Evolutionary conservation across 2,888 invertebrate species (phyloP), one percentile per base, ranked within the genome.

Genomic region (Apoderus coryli): DNA sequence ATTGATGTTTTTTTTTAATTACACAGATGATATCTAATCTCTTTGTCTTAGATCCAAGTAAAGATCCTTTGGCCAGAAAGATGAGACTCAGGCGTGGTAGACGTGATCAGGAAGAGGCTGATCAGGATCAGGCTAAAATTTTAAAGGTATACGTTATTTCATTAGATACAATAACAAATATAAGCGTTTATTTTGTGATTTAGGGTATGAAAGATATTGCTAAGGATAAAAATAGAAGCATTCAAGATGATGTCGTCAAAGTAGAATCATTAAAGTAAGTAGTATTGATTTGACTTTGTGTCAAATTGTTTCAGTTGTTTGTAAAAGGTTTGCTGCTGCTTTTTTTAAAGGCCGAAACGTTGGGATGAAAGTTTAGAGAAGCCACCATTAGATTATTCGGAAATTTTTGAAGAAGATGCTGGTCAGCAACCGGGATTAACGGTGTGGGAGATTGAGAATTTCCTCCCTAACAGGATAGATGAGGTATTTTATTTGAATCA

Each of bases 381-480:
- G 54, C 95, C 95, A 0, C 84, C 90, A 23, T 57, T 96, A 32
- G 90, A 96, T 60, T 96, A 96, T 61, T 92, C 92, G 0, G 92
- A 95, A 57, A 86, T 95, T 59, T 98, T 95, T 55, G 95, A 86
- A 47, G 85, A 86, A 43, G 90, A 86, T 45, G 88, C 92, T 0
- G 96, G 96, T 0, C 89, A 90, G 53, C 66, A 81, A 31, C 81
- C 90, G 1, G 93, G 95, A 2, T 50, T 98, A 16, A 81, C 84
- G 14, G 80, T 95, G 36, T 98, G 96, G 96, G 98, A 99, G 65
- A 98, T 98, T 38, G 98, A 98, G 59, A 98, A 99, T 60, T 98
- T 98, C 58, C 65, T 96, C 40, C 98, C 98, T 0, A 92, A 92
- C 52, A 79, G 81, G 47, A 78, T 98, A 24, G 86, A 86, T 31